Base-by-base conservation (phyloP, 2,113 vertebrate species). In the Neopipo cinnamomea region DNA sequence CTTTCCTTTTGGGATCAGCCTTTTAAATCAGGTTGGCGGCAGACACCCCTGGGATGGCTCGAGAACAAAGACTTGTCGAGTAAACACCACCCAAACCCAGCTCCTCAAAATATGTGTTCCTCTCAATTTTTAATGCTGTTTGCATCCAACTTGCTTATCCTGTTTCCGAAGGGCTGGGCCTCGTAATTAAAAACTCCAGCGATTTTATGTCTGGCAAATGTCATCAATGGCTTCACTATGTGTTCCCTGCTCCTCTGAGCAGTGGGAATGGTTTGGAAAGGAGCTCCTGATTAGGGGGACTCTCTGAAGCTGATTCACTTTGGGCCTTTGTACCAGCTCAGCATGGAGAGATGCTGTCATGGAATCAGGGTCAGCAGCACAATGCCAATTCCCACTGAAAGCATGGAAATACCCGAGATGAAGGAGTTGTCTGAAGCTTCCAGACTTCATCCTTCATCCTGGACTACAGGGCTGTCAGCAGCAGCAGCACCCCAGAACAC, bases 81-180 rank as follows among this genome's bases (percentile, higher is more conserved):
- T 56, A 87, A 97, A 44, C 96, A 96, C 23, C 96, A 95, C 93
- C 93, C 94, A 93, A 94, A 91, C 89, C 88, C 4, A 88, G 94
- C 82, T 79, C 91, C 92, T 90, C 80, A 77, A 95, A 96, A 90
- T 85, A 94, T 44, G 83, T 52, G 66, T 89, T 95, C 92, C 81
- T 96, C 95, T 93, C 44, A 28, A 88, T 93, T 97, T 97, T 96
- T 96, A 76, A 95, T 94, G 88, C 74, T 18, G 10, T 95, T 97
- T 97, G 88, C 96, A 94, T 86, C 86, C 73, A 50, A 94, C 97
- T 97, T 50, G 97, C 91, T 97, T 31, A 1, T 91, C 97, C 96
- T 95, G 97, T 97, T 97, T 78, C 49, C 12, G 76, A 68, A 96
- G 97, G 97, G 96, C 56, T 90, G 91, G 94, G 95, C 91, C 87